These are phyloP conservation scores for Bergia sp. DNA, from an alignment of 92 coral and sea anemone genomes.

Conservation along the genomic window DNA sequence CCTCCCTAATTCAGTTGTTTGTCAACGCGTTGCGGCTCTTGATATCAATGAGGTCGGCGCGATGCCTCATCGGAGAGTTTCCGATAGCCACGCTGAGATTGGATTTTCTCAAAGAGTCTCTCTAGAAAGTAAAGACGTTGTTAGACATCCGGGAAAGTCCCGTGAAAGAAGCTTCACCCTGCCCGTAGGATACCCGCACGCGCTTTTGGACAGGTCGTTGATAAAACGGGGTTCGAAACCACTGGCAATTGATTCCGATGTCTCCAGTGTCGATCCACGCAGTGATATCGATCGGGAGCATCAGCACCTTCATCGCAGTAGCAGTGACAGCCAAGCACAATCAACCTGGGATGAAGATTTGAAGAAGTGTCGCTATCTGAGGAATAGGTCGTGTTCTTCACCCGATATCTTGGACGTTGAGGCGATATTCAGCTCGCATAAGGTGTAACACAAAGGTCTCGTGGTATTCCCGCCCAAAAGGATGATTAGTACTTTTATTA, in stretches of 20 bases:
- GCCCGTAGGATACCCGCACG: slow-evolving; percentile 19
- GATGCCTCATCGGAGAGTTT: slow-evolving; percentile 13
- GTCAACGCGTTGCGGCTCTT: slow-evolving; percentile 2
- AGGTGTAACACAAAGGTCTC: background rate
- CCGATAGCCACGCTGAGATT: slow-evolving; percentile 8
- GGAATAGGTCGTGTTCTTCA: slow-evolving; percentile 44
- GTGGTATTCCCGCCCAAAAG: too few relatives aligned
- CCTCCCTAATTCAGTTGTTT: slow-evolving; percentile 31
- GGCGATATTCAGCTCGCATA: slow-evolving; percentile 19
- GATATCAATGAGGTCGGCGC: background rate
- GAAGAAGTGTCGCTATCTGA: slow-evolving; percentile 56
- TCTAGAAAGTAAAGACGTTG: slow-evolving; percentile 4
- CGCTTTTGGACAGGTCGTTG: background rate
- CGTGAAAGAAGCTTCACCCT: slow-evolving; percentile 58
- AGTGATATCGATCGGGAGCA: slow-evolving; percentile 26
- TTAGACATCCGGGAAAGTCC: background rate
- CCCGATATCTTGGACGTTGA: slow-evolving; percentile 44
- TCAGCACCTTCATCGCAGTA: background rate
- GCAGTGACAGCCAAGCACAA: background rate
- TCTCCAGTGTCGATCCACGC: slow-evolving; percentile 19
- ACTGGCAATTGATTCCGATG: slow-evolving; percentile 1
- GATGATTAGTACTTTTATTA: background rate
- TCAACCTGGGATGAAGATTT: slow-evolving; percentile 55
- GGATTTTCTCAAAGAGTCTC: slow-evolving; percentile 17
- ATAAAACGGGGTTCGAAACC: slow-evolving; percentile 5